phyloP scores from a whole-genome alignment of 2,888 invertebrate genomes.

The Drosophila anceps region DNA sequence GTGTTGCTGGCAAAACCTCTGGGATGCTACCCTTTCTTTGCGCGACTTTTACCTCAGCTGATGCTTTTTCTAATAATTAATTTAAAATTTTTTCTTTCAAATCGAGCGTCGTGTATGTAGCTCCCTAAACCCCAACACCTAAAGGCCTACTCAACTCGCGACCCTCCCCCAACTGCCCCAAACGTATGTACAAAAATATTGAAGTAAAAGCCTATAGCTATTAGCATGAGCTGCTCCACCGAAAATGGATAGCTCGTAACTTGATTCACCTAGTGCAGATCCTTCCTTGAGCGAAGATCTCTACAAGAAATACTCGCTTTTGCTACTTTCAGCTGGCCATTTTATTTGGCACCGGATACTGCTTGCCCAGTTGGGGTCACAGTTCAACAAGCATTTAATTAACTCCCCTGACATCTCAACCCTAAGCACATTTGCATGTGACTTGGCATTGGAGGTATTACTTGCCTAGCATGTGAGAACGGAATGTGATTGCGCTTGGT shows the following conservation, averaged over 20 bases:
- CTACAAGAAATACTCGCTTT: background rate
- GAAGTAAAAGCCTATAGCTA: slow-evolving; percentile 29
- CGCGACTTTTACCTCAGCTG: slow-evolving; percentile 66
- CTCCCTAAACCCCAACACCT: background rate
- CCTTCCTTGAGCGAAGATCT: background rate
- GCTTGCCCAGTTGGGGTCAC: slow-evolving; percentile 25
- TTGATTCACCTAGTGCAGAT: background rate
- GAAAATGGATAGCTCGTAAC: background rate
- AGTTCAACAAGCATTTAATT: slow-evolving; percentile 61
- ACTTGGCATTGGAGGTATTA: background rate
- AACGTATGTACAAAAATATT: background rate
- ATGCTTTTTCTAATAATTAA: slow-evolving; percentile 84
- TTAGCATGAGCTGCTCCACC: slow-evolving; percentile 22
- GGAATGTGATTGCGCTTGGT: slow-evolving; percentile 20
- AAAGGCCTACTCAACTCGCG: background rate
- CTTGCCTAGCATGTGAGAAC: slow-evolving; percentile 13
- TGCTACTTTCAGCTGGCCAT: background rate
- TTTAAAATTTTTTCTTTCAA: slow-evolving; percentile 84
- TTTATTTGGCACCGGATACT: background rate
- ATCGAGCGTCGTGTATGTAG: slow-evolving; percentile 44
- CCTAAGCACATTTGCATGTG: slow-evolving; percentile 6
- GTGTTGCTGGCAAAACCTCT: slow-evolving; percentile 48
- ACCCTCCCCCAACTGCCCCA: background rate
- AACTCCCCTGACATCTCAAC: slow-evolving; percentile 40
- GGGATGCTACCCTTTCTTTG: slow-evolving; percentile 47